A percentile compares a stretch with the other conserved stretches of the same genome.
These are phyloP conservation scores for Lycaon pictus DNA, from an alignment of 2,113 vertebrate species.

Conservation along the genomic window DNA sequence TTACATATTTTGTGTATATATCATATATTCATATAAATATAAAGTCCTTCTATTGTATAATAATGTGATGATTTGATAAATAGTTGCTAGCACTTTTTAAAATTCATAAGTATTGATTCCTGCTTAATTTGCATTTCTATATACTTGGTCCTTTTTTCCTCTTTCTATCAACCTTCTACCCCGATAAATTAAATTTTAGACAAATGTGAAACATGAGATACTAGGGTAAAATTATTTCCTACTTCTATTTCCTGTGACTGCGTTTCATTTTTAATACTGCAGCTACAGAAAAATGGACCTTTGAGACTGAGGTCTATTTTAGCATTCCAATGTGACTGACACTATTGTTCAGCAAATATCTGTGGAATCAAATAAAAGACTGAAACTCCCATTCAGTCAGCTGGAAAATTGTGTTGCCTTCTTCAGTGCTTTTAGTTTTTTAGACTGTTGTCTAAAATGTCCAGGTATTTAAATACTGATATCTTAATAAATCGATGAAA, in stretches of 20 bases:
- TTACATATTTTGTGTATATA: neutral
- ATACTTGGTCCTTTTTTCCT: neutral
- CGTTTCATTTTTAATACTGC: slow-evolving; percentile 70
- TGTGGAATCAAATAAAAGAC: slow-evolving; percentile 47
- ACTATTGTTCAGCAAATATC: slow-evolving; percentile 59
- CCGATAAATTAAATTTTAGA: slow-evolving; percentile 68
- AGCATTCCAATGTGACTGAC: slow-evolving; percentile 57
- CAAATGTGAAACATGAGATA: slow-evolving; percentile 42
- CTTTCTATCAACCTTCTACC: neutral
- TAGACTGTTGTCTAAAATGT: neutral
- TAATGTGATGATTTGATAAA: slow-evolving; percentile 35
- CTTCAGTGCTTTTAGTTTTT: neutral
- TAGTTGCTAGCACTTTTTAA: neutral
- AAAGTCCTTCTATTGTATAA: slow-evolving; percentile 4
- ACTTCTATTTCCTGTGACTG: slow-evolving; percentile 55
- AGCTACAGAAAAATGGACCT: slow-evolving; percentile 47
- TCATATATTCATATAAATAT: neutral
- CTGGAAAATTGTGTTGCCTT: neutral
- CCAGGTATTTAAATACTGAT: neutral
- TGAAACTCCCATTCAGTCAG: neutral
- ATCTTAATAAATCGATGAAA: slow-evolving; percentile 24
- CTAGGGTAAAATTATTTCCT: slow-evolving; percentile 62
- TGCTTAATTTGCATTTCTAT: slow-evolving; percentile 72
- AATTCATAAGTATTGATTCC: slow-evolving; percentile 58
- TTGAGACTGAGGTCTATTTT: slow-evolving; percentile 23